Conservation (phyloP, 1,140 invertebrate species). For the Planococcus citri region DNA sequence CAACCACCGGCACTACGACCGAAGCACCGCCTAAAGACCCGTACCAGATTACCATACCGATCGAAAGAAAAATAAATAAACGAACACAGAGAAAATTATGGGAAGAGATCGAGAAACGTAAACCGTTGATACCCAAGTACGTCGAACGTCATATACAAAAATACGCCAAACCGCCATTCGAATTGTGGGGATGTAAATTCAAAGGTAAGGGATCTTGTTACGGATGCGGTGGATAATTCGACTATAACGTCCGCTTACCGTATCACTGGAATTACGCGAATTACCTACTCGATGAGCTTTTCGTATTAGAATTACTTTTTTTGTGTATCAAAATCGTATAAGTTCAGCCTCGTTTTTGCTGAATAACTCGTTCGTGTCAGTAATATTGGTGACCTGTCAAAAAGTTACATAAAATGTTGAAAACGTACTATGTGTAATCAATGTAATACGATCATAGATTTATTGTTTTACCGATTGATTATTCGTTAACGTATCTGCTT, state of each 20-base stretch:
- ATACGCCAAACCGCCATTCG: conserved; percentile 8
- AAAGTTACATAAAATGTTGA: conserved; percentile 2
- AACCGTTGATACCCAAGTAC: neutral
- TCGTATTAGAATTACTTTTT: neutral
- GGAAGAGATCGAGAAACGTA: conserved; percentile 11
- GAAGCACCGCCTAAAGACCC: neutral
- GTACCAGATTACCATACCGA: neutral
- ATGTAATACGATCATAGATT: too few species aligned
- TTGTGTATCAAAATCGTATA: neutral
- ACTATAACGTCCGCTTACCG: neutral
- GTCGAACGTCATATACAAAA: conserved; percentile 4
- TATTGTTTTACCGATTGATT: too few species aligned
- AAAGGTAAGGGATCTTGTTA: conserved; percentile 1
- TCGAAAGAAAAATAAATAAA: neutral
- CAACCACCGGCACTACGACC: neutral
- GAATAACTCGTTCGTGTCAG: conserved; percentile 12
- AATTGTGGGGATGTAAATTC: conserved; percentile 10
- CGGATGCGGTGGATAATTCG: neutral
- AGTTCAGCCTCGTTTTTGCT: neutral
- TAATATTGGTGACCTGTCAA: neutral
- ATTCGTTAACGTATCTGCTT: too few species aligned
- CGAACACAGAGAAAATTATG: neutral
- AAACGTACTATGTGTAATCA: neutral
- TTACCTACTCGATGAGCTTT: neutral
- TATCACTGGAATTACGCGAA: neutral